Conservation (phyloP, 1,140 invertebrate genomes). For the Laupala kohalensis region DNA sequence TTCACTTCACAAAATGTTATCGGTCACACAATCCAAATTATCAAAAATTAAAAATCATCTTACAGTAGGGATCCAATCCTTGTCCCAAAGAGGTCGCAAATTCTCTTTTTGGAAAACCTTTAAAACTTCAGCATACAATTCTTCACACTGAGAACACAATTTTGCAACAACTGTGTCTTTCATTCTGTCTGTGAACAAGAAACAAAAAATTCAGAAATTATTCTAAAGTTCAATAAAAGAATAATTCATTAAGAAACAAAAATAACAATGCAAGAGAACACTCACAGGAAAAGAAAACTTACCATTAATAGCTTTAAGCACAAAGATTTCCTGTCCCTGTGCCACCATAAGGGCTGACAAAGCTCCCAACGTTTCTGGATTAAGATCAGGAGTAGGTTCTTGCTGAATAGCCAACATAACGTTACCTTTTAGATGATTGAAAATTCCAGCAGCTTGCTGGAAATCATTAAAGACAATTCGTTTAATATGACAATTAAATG, state of each 20-base stretch:
- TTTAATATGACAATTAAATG: too few relatives aligned
- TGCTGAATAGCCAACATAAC: slow-evolving; percentile 77
- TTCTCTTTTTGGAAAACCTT: slow-evolving; percentile 79
- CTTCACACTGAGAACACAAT: slow-evolving; percentile 81
- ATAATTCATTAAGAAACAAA: neutral
- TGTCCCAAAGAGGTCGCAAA: slow-evolving; percentile 74
- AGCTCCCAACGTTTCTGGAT: slow-evolving; percentile 78
- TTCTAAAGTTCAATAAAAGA: neutral
- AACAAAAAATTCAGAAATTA: slow-evolving; percentile 8
- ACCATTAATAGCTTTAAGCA: slow-evolving; percentile 86
- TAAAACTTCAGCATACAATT: slow-evolving; percentile 81
- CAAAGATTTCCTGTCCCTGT: slow-evolving; percentile 95
- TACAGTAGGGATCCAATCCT: slow-evolving; percentile 67
- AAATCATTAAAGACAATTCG: too few relatives aligned
- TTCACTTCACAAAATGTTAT: neutral
- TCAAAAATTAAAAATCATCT: slow-evolving; percentile 18
- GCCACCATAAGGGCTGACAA: slow-evolving; percentile 85
- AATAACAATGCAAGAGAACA: neutral
- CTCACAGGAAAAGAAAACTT: slow-evolving; percentile 17
- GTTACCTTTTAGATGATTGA: slow-evolving; percentile 72
- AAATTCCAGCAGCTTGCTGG: slow-evolving; percentile 84
- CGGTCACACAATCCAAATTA: neutral
- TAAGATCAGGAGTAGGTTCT: slow-evolving; percentile 90
- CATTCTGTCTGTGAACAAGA: slow-evolving; percentile 64
- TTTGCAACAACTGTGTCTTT: slow-evolving; percentile 86